Evolutionary conservation across 2,797 vertebrate species (phyloP), one percentile per base, ranked within the genome.

Genomic region (Silurus lanzhouensis): DNA sequence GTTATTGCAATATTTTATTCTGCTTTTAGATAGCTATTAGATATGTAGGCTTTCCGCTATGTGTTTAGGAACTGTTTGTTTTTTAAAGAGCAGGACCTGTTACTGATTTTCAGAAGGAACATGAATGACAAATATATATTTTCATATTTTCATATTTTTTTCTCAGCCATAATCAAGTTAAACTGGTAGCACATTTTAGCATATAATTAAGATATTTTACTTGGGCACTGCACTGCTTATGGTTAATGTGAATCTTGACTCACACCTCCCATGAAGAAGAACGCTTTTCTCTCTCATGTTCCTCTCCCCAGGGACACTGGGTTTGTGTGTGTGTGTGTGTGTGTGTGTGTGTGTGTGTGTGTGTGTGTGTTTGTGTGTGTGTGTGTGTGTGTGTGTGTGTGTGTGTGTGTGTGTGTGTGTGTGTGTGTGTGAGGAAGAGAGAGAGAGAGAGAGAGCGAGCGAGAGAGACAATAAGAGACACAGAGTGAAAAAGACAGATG

Each of bases 221-320:
- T 55, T 17, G 55, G 46, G 74, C 67, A 83, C 19, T 63, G 81
- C 61, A 77, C 72, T 22, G 81, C 70, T 67, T 88, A 78, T 86
- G 57, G 82, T 82, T 89, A 82, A 85, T 88, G 81, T 85, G 83
- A 82, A 86, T 88, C 85, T 88, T 87, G 85, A 86, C 60, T 86
- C 81, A 76, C 72, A 82, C 12, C 83, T 88, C 78, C 67, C 79
- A 76, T 84, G 46, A 78, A 74, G 58, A 82, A 79, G 67, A 78
- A 77, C 13, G 8, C 78, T 77, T 25, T 64, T 64, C 46, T 83
- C 15, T 48, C 60, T 71, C 67, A 14, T 79, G 74, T 86, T 85
- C 83, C 63, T 90, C 55, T 88, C 85, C 77, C 83, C 61, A 64
- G 80, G 66, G 78, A 76, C 3, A 89, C 38, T 81, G 84, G 60